Conservation (phyloP, 2,888 invertebrate species). For the Hypomecis atomaria region DNA sequence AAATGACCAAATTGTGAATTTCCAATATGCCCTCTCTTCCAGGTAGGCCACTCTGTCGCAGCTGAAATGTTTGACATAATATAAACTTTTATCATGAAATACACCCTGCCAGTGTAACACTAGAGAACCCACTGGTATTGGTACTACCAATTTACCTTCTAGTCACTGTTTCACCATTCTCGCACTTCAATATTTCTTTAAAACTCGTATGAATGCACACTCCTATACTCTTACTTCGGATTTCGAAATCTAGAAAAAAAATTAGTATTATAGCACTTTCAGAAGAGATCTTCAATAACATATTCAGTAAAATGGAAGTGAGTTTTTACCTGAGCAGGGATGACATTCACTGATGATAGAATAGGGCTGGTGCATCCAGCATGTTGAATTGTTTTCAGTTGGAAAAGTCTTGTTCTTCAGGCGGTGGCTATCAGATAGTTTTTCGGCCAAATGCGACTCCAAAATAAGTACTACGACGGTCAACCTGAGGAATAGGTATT, state of each 20-base stretch:
- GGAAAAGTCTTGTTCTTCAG: constrained; percentile 87
- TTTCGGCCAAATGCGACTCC: constrained; percentile 88
- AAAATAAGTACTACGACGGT: constrained; percentile 92
- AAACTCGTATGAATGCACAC: constrained; percentile 93
- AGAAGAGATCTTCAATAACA: constrained; percentile 2
- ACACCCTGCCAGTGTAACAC: too few species aligned
- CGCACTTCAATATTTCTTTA: constrained; percentile 92
- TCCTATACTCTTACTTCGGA: constrained; percentile 91
- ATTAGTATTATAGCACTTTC: neutral
- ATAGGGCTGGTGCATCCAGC: constrained; percentile 89
- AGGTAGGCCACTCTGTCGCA: constrained; percentile 94
- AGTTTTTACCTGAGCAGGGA: constrained; percentile 89
- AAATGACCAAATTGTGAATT: constrained; percentile 90
- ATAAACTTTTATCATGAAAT: too few species aligned
- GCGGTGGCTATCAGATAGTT: constrained; percentile 84
- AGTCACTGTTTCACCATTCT: constrained; percentile 91
- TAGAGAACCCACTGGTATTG: neutral
- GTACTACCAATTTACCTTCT: constrained; percentile 82
- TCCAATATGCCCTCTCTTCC: constrained; percentile 93
- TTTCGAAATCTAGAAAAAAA: constrained; percentile 87
- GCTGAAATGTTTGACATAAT: constrained; percentile 77
- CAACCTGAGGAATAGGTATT: constrained; percentile 83
- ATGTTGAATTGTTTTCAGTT: constrained; percentile 91
- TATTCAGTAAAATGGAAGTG: neutral
- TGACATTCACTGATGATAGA: constrained; percentile 91